Base-by-base conservation (phyloP, 2,797 vertebrate genomes). In the Danio aesculapii region DNA sequence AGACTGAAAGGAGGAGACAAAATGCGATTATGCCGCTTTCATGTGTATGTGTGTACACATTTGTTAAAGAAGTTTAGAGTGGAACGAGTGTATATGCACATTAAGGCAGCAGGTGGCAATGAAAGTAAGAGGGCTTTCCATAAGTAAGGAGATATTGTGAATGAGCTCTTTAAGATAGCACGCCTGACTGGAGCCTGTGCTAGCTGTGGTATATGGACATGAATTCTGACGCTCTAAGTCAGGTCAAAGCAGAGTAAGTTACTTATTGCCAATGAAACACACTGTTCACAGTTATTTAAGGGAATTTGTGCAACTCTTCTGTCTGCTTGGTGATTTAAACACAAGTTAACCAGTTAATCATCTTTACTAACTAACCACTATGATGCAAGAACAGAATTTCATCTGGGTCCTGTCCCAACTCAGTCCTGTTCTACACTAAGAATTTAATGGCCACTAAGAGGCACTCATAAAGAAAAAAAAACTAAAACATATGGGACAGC, bases 11-110 rank as follows among this genome's bases (percentile, higher is more conserved):
- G 39, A 30, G 19, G 61, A 59, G n/a, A 10, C 49, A 21, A 47
- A 79, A 80, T 55, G 69, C 0, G 49, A 79, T 72, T 53, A 71
- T 0, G 9, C 17, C 41, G 72, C 68, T 79, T 72, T 72, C 0
- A 39, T 47, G 44, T 69, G 39, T 61, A 41, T 49, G 57, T 52
- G 46, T 10, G 8, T 52, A 44, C 8, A 13, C 2, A 3, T 19
- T 21, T 17, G 64, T 5, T n/a, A 78, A 57, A 61, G 47, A 46
- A 16, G 53, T 49, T 57, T 72, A 72, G 43, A 44, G 53, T 50
- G 10, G 55, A 50, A 19, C 11, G 14, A 12, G 30, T 11, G 46
- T n/a, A 58, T 2, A 16, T 17, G 59, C 59, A 52, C 59, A 75
- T 63, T 50, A 50, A 52, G 47, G 52, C 19, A 68, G 52, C 52